phyloP scores from a whole-genome alignment of 1,140 invertebrate genomes.

The Mercenaria mercenaria region DNA sequence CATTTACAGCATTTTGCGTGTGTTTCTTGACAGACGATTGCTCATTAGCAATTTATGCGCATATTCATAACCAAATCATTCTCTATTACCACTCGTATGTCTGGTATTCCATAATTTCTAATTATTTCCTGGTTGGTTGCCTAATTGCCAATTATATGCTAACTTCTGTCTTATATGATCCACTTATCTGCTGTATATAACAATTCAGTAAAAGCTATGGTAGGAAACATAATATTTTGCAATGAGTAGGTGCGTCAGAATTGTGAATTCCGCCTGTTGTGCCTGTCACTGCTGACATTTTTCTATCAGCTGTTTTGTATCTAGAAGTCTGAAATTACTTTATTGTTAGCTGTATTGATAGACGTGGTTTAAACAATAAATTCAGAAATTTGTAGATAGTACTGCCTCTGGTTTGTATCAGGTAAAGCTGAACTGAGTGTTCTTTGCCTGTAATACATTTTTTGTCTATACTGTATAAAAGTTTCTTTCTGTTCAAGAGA shows the following conservation, averaged over 20 bases:
- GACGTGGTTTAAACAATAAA: too few relatives aligned
- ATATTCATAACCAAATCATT: not conserved
- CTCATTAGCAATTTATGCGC: not conserved
- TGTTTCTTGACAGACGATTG: not conserved
- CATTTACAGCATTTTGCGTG: not conserved
- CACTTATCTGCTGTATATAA: constrained; percentile 20
- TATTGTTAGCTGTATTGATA: not conserved
- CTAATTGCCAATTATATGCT: constrained; percentile 47
- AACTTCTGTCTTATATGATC: not conserved
- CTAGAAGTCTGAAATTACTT: not conserved
- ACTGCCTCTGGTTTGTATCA: too few relatives aligned
- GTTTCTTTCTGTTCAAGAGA: too few relatives aligned
- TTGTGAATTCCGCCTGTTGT: not conserved
- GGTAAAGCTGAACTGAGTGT: too few relatives aligned
- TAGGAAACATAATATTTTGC: not conserved
- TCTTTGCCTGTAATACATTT: too few relatives aligned
- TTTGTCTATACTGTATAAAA: too few relatives aligned
- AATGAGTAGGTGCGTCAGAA: not conserved
- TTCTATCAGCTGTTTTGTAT: not conserved
- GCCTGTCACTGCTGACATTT: not conserved
- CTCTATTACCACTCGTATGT: not conserved
- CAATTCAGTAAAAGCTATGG: not conserved
- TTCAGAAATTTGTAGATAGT: too few relatives aligned
- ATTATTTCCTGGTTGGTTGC: constrained; percentile 46
- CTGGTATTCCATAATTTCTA: constrained; percentile 25